Conservation (phyloP, 2,888 invertebrate genomes). For the Rhagophthalmus giganteus region DNA sequence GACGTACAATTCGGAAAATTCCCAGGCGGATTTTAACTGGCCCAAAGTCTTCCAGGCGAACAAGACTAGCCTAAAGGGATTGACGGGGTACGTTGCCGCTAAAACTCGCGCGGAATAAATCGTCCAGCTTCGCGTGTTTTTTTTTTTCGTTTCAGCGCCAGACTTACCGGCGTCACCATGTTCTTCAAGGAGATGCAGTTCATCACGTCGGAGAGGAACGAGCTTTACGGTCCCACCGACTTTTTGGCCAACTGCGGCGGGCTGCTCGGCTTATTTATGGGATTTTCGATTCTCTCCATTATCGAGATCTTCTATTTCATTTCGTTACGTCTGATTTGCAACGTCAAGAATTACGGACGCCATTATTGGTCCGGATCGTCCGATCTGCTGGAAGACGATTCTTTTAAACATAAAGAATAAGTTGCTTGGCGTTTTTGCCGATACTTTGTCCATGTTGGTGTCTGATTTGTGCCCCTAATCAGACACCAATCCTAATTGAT, state of each 20-base stretch:
- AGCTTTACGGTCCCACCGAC: slow-evolving; percentile 61
- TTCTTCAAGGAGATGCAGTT: slow-evolving; percentile 72
- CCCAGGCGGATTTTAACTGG: too few species aligned
- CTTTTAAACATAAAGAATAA: slow-evolving; percentile 7
- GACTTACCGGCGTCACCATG: slow-evolving; percentile 65
- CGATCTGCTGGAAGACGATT: slow-evolving; percentile 41
- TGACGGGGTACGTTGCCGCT: too few species aligned
- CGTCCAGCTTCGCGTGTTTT: too few species aligned
- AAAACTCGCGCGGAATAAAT: too few species aligned
- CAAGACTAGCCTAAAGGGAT: too few species aligned
- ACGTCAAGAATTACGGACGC: slow-evolving; percentile 55
- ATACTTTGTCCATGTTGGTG: too few species aligned
- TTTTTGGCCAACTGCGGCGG: slow-evolving; percentile 64
- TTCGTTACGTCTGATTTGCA: slow-evolving; percentile 57
- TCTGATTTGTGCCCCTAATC: too few species aligned
- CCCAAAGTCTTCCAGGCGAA: too few species aligned
- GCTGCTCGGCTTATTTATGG: slow-evolving; percentile 63
- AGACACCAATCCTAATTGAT: too few species aligned
- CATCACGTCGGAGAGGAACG: slow-evolving; percentile 60
- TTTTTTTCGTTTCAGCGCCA: slow-evolving; percentile 53
- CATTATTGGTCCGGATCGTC: slow-evolving; percentile 52
- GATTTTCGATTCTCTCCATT: slow-evolving; percentile 65
- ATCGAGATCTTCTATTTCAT: slow-evolving; percentile 66
- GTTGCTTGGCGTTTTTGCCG: too few species aligned
- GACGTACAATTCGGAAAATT: too few species aligned